Base-by-base conservation (phyloP, 2,888 invertebrate species). In the Alentia gelatinosa region DNA sequence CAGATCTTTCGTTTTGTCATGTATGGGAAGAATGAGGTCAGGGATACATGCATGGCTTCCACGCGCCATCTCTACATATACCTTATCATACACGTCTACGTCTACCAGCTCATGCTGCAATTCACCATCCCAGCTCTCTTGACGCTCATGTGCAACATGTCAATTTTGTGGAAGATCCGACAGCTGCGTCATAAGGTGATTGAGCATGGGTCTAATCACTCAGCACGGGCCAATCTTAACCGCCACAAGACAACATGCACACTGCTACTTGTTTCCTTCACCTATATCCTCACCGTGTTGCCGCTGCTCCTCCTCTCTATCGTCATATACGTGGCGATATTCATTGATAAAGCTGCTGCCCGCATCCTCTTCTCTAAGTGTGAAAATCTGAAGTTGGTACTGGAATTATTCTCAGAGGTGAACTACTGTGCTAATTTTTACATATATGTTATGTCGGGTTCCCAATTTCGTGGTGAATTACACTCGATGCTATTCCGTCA, bases 371-470 rank as follows among this genome's bases (percentile, higher is more conserved):
- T 92, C 40, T n/a, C 90, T 9, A 86, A 91, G 4, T 74, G 94
- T 9, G 91, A 90, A 47, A 94, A 94, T 40, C 92, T 93, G 56
- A 68, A 92, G 1, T 92, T 94, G 19, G 33, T 94, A 5, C 91
- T 94, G 33, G 93, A 93, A 37, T 92, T 94, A 0, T 37, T 95
- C n/a, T 94, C 94, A 0, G 93, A 94, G 30, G 68, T 94, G 0
- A 95, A 95, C 91, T 95, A 94, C 90, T 94, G 93, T 7, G 91
- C 92, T 0, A 95, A 95, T 89, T 95, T 95, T 92, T 95, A 94
- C 91, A 94, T 95, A 37, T 95, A 95, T 91, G 94, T 95, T 15
- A 90, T 95, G 40, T 94, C 94, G 3, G 95, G 94, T 5, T 93
- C 93, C 19, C 93, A 94, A 47, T 95, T 95, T 91, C 91, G 95